A percentile compares a stretch with the other conserved stretches of the same genome.
Conservation (phyloP, 2,113 vertebrate species). For the Apodemus speciosus region DNA sequence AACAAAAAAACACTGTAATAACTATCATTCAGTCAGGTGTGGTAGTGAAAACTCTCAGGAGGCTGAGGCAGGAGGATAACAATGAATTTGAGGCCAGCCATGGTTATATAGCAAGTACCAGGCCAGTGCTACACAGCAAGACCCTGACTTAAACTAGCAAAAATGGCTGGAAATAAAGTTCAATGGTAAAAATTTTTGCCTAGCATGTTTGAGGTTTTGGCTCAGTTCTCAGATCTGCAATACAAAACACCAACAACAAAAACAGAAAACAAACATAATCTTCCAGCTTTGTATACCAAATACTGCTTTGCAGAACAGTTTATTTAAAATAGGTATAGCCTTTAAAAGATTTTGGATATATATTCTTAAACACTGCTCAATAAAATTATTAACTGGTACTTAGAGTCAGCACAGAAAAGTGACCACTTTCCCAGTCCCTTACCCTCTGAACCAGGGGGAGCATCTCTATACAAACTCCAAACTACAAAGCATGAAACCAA, state of each 20-base stretch:
- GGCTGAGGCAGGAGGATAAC: not conserved
- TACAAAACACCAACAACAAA: not conserved
- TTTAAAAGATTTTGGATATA: conserved; percentile 50
- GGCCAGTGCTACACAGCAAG: not conserved
- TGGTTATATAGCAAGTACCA: not conserved
- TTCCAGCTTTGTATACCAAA: conserved; percentile 45
- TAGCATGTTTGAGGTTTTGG: not conserved
- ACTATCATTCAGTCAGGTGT: conserved; percentile 6
- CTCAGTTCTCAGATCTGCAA: not conserved
- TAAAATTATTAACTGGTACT: conserved; percentile 32
- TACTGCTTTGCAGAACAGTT: conserved; percentile 44
- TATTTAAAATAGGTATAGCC: conserved; percentile 47
- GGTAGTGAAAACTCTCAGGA: not conserved
- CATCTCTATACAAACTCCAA: not conserved
- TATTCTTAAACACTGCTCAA: conserved; percentile 6
- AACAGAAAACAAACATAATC: not conserved
- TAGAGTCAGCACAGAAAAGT: not conserved
- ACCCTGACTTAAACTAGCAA: not conserved
- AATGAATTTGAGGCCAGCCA: not conserved
- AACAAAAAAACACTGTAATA: conserved; percentile 24
- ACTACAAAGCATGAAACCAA: not conserved
- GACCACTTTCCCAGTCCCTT: conserved; percentile 1
- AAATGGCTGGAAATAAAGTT: not conserved
- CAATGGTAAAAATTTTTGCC: not conserved
- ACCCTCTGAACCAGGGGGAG: not conserved